Percentiles rank a stretch among this genome's conserved stretches.
phyloP scores from a whole-genome alignment of 2,888 invertebrate species.

The Microplitis manilae region DNA sequence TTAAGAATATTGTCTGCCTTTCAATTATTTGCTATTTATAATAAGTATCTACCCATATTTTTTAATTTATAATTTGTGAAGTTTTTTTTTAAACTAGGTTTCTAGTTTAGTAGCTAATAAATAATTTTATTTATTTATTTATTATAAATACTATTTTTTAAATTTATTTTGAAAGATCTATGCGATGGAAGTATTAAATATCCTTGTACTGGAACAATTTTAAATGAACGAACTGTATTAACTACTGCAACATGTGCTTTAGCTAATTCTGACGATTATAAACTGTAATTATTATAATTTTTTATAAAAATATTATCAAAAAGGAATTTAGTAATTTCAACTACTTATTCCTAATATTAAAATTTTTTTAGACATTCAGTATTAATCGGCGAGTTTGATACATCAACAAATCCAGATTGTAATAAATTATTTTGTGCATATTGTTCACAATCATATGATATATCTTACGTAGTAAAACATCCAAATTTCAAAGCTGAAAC shows the following conservation, averaged over 20 bases:
- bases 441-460: conserved; percentile 79
- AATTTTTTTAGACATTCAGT: conserved; percentile 77
- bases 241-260: conserved; percentile 87
- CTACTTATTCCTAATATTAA: conserved; percentile 20
- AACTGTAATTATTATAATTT: conserved; percentile 76
- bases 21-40: too few relatives aligned
- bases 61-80: not conserved
- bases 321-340: not conserved
- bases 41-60: not conserved
- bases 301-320: conserved; percentile 15
- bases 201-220: conserved; percentile 84
- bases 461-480: conserved; percentile 84
- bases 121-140: too few relatives aligned
- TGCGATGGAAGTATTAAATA: conserved; percentile 80
- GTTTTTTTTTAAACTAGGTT: not conserved
- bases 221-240: conserved; percentile 76
- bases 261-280: conserved; percentile 83
- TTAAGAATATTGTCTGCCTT: too few relatives aligned
- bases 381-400: conserved; percentile 83
- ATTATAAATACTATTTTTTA: not conserved
- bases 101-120: not conserved
- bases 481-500: conserved; percentile 78
- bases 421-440: conserved; percentile 82
- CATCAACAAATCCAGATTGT: conserved; percentile 82
- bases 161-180: conserved; percentile 74